Base-by-base conservation (phyloP, 2,797 vertebrate genomes). In the Ceyx erithaca region DNA sequence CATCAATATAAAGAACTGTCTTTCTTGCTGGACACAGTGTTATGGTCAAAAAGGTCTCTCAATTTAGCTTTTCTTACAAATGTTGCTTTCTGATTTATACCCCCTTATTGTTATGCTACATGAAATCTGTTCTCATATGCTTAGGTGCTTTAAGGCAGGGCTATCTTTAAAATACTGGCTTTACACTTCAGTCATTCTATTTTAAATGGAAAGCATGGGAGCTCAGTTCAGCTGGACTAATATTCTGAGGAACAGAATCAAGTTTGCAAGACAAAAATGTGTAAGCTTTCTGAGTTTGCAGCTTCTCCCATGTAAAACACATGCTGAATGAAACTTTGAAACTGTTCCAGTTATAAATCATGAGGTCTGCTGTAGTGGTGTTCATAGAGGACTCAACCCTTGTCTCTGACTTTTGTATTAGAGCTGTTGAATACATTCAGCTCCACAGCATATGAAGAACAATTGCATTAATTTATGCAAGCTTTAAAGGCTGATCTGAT, bases 401-500 rank as follows among this genome's bases (percentile, higher is more conserved):
- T 25, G 9, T 35, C 21, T 40, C 25, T 71, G 23, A 13, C 15
- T 33, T 41, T 30, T 63, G 2, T 70, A 2, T 90, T 55, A 30
- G 54, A 80, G 25, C 37, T 86, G 1, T 61, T 61, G 57, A 61
- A 51, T 19, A 58, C 26, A 11, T 80, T 83, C 55, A 83, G 17
- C 35, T 87, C 7, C 52, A 61, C 12, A 78, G 13, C 40, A 18
- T 68, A 3, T 37, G 48, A 87, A 20, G 41, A 83, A 25, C 13
- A 59, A 35, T 75, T 58, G 20, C 12, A 45, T 77, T 90, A 52
- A 41, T 37, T 70, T 71, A 10, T 41, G 30, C 14, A 55, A 33
- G 4, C 30, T 85, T 80, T 85, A n/a, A 80, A 68, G 70, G 68
- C 49, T 94, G 80, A 51, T 51, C 80, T 94, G 62, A 70, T 82